Evolutionary conservation across 2,113 vertebrate species (phyloP).

Genomic region (Erythrolamprus reginae): DNA sequence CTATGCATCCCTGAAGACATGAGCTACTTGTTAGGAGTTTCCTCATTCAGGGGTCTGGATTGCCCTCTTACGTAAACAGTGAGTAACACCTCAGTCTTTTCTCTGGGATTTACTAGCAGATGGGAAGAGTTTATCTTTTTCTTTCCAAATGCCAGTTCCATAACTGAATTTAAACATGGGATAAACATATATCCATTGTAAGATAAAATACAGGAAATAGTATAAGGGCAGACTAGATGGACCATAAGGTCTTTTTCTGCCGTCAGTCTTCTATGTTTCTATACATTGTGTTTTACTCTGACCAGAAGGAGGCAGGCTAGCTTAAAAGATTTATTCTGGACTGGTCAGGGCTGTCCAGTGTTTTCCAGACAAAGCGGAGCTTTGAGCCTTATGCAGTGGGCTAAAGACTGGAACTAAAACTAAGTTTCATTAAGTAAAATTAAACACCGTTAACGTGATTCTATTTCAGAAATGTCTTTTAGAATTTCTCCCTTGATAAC

Average conservation of each 20-base stretch:
- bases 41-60: background rate
- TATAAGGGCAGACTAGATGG: too few relatives aligned
- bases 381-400: background rate
- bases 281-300: background rate
- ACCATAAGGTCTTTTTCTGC: too few relatives aligned
- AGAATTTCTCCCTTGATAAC: background rate
- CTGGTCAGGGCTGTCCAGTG: background rate
- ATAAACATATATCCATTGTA: too few relatives aligned
- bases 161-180: too few relatives aligned
- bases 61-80: background rate
- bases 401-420: background rate
- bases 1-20: background rate
- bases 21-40: background rate
- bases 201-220: too few relatives aligned
- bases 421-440: background rate
- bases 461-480: background rate
- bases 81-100: background rate
- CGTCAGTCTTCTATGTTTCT: too few relatives aligned
- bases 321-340: background rate
- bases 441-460: background rate
- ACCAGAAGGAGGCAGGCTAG: background rate
- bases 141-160: background rate
- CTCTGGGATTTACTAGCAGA: background rate
- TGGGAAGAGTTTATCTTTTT: background rate
- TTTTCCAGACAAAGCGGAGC: background rate